Base-by-base conservation (phyloP, 2,113 vertebrate genomes). In the Callopanchax toddi region DNA sequence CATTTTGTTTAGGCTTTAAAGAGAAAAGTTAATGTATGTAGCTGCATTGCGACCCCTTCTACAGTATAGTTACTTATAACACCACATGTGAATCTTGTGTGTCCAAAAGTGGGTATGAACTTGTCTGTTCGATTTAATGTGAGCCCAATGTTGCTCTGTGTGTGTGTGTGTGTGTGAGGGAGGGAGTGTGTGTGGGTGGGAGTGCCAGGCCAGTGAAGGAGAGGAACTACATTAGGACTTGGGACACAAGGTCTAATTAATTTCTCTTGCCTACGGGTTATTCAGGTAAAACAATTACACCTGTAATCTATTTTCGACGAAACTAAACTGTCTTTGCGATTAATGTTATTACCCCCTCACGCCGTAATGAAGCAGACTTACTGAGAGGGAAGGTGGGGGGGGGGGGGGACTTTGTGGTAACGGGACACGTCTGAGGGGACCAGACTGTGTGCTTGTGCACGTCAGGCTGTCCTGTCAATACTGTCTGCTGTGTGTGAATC, bases 271-370 rank as follows among this genome's bases (percentile, higher is more conserved):
- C 88, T 86, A 48, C 50, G 72, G 88, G 80, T 80, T 81, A 82
- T 91, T 84, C 77, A 74, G 86, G 85, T 90, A 88, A 89, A 89
- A 88, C 87, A 91, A 91, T 90, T 90, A 89, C 78, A 90, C 81
- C 87, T 85, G 76, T 82, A 90, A 90, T 89, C 82, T 84, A 90
- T 89, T 91, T 91, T 88, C 79, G 61, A 84, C 75, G 60, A 76
- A 89, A 87, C 81, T 78, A 85, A 85, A 85, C 85, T 82, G 74
- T 90, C 82, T 87, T 84, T 81, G 81, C 79, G 84, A 89, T 90
- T 85, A 86, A 86, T 86, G 79, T 79, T 80, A 73, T 88, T 83
- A 86, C 80, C 85, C 82, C 8, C 57, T 82, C 53, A 73, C 65
- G 79, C 81, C 79, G 56, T 85, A 85, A 86, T 86, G 76, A 80